phyloP scores from a whole-genome alignment of 2,113 vertebrate species.

The Stigmatopora nigra region DNA sequence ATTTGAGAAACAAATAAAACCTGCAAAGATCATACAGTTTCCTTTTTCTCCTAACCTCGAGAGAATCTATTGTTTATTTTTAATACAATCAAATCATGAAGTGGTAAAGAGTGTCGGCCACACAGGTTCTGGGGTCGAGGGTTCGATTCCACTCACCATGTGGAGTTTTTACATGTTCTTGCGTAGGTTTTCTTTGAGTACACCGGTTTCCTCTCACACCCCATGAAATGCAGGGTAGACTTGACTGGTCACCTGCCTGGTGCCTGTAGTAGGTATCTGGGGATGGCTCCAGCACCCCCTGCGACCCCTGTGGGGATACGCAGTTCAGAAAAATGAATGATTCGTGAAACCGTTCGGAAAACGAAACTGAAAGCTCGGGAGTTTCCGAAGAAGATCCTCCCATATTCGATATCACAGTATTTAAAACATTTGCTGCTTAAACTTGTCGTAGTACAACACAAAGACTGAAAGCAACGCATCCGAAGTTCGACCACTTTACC shows the following conservation, averaged over 20 bases:
- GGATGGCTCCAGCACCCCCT: too few relatives aligned
- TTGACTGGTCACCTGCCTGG: too few relatives aligned
- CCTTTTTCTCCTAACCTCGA: background rate
- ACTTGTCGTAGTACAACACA: background rate
- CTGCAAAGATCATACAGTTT: slow-evolving; percentile 62
- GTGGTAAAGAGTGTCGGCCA: too few relatives aligned
- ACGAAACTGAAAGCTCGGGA: slow-evolving; percentile 56
- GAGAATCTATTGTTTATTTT: background rate
- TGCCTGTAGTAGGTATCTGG: too few relatives aligned
- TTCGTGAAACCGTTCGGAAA: slow-evolving; percentile 51
- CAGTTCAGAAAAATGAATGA: background rate
- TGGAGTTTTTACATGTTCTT: too few relatives aligned
- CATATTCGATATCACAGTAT: accelerated
- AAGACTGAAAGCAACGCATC: slow-evolving; percentile 5
- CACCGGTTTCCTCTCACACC: too few relatives aligned
- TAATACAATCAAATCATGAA: background rate
- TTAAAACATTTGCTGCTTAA: background rate
- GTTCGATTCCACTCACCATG: too few relatives aligned
- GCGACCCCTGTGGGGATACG: too few relatives aligned
- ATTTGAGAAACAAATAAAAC: slow-evolving; percentile 81
- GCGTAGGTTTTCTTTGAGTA: too few relatives aligned
- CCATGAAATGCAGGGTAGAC: too few relatives aligned
- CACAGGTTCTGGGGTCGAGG: background rate
- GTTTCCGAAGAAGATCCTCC: slow-evolving; percentile 44
- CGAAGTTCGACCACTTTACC: background rate